These are phyloP conservation scores for Dryobotodes eremita DNA, from an alignment of 2,888 invertebrate species.

Conservation along the genomic window DNA sequence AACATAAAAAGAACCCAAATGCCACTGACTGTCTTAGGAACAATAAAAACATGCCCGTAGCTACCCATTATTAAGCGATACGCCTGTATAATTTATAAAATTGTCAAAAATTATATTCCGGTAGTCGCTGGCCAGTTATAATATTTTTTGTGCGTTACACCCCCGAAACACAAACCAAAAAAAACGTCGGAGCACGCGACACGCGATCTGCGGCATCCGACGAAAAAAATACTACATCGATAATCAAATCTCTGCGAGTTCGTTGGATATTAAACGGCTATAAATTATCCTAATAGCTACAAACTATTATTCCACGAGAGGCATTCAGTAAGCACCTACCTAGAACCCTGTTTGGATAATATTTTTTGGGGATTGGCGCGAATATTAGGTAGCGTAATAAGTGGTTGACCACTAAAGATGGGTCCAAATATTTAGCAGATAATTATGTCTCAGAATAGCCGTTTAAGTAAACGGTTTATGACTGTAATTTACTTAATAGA, in stretches of 20 bases:
- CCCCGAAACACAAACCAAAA: conserved; percentile 82
- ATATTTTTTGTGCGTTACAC: conserved; percentile 86
- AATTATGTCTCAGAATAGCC: conserved; percentile 64
- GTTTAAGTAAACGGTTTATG: conserved; percentile 63
- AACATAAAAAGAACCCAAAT: conserved; percentile 56
- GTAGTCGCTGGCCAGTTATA: conserved; percentile 89
- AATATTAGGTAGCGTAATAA: conserved; percentile 68
- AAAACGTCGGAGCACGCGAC: conserved; percentile 88
- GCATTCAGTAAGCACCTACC: conserved; percentile 72
- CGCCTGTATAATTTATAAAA: conserved; percentile 88
- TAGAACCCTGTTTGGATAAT: conserved; percentile 64
- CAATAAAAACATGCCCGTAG: conserved; percentile 75
- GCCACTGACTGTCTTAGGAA: conserved; percentile 61
- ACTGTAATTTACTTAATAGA: conserved; percentile 64
- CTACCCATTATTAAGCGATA: conserved; percentile 85
- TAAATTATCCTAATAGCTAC: conserved; percentile 90
- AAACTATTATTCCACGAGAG: conserved; percentile 80
- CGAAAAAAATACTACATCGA: conserved; percentile 84
- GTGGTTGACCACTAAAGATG: conserved; percentile 75
- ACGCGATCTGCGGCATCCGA: conserved; percentile 85
- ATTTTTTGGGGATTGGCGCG: conserved; percentile 55
- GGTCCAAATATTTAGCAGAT: conserved; percentile 73
- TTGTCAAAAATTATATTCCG: conserved; percentile 90
- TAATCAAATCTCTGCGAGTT: conserved; percentile 87
- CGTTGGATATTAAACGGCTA: conserved; percentile 88